Conservation (phyloP, 2,888 invertebrate species). For the Macropis europaea region DNA sequence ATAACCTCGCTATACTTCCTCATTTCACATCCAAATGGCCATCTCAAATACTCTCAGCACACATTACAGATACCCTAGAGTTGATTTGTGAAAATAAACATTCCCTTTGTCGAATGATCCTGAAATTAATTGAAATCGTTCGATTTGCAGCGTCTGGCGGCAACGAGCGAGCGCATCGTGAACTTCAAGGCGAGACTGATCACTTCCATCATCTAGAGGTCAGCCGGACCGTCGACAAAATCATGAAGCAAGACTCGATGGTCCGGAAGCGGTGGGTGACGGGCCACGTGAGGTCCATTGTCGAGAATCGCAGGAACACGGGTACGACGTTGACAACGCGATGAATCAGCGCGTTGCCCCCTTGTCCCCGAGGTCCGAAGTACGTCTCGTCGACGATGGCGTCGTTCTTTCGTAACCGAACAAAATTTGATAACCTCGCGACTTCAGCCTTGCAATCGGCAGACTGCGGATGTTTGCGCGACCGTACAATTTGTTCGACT, state of each 20-base stretch:
- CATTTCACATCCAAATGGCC: too few relatives aligned
- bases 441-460: not conserved
- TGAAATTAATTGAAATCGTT: not conserved
- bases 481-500: too few relatives aligned
- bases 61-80: too few relatives aligned
- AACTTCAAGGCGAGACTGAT: conserved; percentile 96
- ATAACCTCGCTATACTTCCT: too few relatives aligned
- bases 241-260: conserved; percentile 40
- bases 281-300: conserved; percentile 35
- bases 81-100: too few relatives aligned
- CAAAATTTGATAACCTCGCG: conserved; percentile 35
- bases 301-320: conserved; percentile 58
- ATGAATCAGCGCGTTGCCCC: conserved; percentile 66
- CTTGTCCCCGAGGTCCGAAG: conserved; percentile 75
- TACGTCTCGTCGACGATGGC: conserved; percentile 49
- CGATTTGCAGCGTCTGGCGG: conserved; percentile 86
- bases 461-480: too few relatives aligned
- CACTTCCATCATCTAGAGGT: conserved; percentile 90
- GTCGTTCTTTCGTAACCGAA: conserved; percentile 35
- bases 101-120: not conserved
- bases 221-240: conserved; percentile 25
- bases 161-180: conserved; percentile 94
- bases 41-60: too few relatives aligned
- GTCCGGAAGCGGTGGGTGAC: conserved; percentile 28
- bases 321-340: conserved; percentile 74